Conservation (phyloP, 2,888 invertebrate genomes). For the Oligia latruncula region DNA sequence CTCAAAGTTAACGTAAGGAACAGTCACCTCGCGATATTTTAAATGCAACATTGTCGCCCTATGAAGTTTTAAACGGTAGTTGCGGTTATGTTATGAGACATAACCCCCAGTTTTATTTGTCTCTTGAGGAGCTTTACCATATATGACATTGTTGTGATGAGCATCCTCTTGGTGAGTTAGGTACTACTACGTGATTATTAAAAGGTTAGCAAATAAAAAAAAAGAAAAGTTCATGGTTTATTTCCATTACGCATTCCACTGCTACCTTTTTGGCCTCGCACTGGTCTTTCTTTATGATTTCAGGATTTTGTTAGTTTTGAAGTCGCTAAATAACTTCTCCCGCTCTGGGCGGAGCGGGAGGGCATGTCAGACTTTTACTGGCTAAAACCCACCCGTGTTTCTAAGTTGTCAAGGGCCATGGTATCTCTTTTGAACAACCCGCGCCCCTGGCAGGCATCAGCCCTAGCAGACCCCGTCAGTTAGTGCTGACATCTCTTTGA, state of each 20-base stretch:
- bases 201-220: not conserved
- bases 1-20: not conserved
- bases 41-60: slow-evolving; percentile 40
- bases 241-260: not conserved
- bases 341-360: no score
- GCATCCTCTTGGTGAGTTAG: not conserved
- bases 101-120: slow-evolving; percentile 25
- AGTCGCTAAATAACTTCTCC: no score
- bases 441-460: no score
- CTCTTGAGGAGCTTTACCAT: slow-evolving; percentile 18
- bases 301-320: no score
- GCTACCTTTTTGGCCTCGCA: not conserved
- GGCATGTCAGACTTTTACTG: no score
- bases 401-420: no score
- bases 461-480: no score
- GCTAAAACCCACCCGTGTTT: no score
- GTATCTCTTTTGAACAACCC: no score
- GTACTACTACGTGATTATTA: not conserved
- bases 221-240: not conserved
- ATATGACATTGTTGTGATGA: slow-evolving; percentile 20
- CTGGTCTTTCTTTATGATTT: not conserved
- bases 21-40: slow-evolving; percentile 24
- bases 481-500: no score
- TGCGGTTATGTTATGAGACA: slow-evolving; percentile 27
- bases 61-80: slow-evolving; percentile 44